Evolutionary conservation across 35 echinoderm and acorn worm genomes (phyloP), one percentile per base, ranked within the genome.

Genomic region (Ophiothrix spiculata): DNA sequence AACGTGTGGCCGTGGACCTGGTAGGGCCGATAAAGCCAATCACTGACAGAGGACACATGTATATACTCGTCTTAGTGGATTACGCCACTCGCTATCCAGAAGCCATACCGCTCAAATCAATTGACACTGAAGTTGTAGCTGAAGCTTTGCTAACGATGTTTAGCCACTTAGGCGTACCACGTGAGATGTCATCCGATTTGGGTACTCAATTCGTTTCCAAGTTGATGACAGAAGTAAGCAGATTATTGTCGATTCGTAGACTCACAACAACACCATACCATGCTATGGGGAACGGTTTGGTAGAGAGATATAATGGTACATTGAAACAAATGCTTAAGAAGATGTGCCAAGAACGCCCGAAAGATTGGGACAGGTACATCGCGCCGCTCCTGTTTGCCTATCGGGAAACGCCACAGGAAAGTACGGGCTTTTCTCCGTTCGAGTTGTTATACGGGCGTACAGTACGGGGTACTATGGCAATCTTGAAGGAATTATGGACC

Each of bases 41-140:
- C 35, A 83, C 78, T 10, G 39, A 83, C 0, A 17, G 75, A 29
- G 46, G 75, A 32, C 81, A 89, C 41, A 36, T 56, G 21, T 89
- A 82, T 37, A 82, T 81, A 13, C 36, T 89, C 12, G 74, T 38
- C 4, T 40, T 89, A 35, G 39, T 81, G n/a, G 87, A 89, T 75
- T 81, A 74, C 75, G 87, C 87, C 31, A 89, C 87, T 39, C 33
- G 87, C 17, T 89, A 89, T 37, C 87, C 79, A 19, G 87, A 89
- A 75, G 87, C 87, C 0, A 80, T 88, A 17, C 76, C 86, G 60
- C 33, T 88, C 0, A 76, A 35, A 21, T 54, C 23, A 36, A 88
- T 88, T 25, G 86, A 88, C 28, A 64, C 77, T 31, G 86, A 88
- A 63, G 25, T 35, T 56, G 86, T 80, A 34, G 77, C 76, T 21